These are phyloP conservation scores for Anas flavirostris DNA, from an alignment of 2,797 vertebrate genomes.

Conservation along the genomic window DNA sequence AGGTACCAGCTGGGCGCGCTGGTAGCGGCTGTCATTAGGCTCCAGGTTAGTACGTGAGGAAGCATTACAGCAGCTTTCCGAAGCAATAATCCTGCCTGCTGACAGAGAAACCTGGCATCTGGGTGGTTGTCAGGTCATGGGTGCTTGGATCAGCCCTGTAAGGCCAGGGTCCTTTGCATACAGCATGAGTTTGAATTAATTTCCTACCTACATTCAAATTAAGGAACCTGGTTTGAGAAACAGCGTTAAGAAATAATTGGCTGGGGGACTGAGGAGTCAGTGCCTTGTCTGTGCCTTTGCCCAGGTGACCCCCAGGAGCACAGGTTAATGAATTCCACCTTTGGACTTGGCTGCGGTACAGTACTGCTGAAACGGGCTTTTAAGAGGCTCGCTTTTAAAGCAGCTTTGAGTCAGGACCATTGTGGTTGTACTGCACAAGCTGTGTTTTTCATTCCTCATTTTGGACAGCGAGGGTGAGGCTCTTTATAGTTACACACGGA, in stretches of 20 bases:
- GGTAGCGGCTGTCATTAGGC: background rate
- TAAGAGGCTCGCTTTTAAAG: background rate
- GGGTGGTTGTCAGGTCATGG: background rate
- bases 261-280: background rate
- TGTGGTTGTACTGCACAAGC: background rate
- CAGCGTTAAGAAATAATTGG: background rate
- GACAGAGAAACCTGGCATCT: background rate
- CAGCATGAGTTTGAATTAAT: background rate
- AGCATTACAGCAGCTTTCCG: background rate
- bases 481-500: background rate
- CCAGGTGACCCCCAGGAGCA: background rate
- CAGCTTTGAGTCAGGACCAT: background rate
- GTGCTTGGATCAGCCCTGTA: background rate
- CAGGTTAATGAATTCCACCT: background rate
- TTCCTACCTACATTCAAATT: background rate
- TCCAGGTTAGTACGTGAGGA: background rate
- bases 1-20: background rate
- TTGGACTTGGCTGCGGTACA: conserved; percentile 1
- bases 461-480: background rate
- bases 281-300: background rate
- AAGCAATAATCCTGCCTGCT: background rate
- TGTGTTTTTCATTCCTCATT: background rate
- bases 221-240: background rate
- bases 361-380: background rate
- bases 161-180: background rate